phyloP scores from a whole-genome alignment of 2,113 vertebrate species.

The Pterocles gutturalis region DNA sequence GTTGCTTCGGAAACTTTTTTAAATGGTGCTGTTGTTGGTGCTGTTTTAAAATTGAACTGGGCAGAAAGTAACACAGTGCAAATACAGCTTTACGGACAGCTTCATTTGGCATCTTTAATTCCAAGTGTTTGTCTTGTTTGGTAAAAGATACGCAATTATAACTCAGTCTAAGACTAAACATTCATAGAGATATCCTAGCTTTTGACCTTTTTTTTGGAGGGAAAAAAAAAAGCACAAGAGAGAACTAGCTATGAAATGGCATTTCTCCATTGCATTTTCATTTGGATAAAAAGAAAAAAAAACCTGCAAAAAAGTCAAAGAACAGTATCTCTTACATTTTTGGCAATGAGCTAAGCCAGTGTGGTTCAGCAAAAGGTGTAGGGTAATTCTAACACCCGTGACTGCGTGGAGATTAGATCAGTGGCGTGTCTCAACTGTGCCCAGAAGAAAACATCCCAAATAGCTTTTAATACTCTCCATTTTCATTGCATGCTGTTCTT shows the following conservation, averaged over 20 bases:
- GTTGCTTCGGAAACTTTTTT: not conserved
- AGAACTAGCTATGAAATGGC: not conserved
- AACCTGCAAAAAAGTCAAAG: not conserved
- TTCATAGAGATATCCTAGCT: not conserved
- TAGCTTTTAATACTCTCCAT: not conserved
- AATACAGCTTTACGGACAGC: not conserved
- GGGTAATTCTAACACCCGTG: not conserved
- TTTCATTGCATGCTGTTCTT: not conserved
- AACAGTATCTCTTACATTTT: not conserved
- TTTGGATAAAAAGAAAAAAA: not conserved
- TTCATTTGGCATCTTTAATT: conserved; percentile 3
- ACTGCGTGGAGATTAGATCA: not conserved
- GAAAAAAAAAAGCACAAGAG: not conserved
- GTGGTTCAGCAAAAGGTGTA: not conserved
- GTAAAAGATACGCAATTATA: not conserved
- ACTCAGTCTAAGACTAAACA: conserved; percentile 1
- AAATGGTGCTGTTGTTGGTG: not conserved
- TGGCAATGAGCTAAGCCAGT: not conserved
- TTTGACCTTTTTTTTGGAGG: not conserved
- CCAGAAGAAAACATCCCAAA: not conserved
- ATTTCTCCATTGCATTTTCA: not conserved
- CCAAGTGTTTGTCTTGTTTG: not conserved
- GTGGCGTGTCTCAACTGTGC: not conserved
- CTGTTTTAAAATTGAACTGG: not conserved
- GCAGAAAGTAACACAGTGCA: not conserved